Evolutionary conservation across 2,797 vertebrate genomes (phyloP).

Genomic region (Tolypeutes matacus): DNA sequence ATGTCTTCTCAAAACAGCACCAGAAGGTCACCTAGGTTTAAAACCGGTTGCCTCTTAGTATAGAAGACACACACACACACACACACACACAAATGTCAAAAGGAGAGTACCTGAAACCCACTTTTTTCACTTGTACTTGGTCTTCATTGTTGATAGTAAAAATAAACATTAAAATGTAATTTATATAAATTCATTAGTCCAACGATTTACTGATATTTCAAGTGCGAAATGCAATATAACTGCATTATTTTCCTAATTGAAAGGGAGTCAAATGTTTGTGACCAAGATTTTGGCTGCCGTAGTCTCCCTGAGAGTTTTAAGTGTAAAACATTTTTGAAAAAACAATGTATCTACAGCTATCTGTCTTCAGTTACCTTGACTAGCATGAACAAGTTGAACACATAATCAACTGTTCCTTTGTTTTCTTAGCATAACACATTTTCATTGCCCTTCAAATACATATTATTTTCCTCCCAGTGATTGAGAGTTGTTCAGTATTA

Average conservation of each 20-base stretch:
- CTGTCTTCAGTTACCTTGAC: slow-evolving; percentile 36
- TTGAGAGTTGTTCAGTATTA: neutral
- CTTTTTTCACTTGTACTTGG: slow-evolving; percentile 13
- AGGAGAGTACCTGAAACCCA: neutral
- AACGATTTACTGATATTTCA: neutral
- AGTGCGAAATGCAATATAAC: neutral
- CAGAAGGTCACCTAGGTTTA: slow-evolving; percentile 9
- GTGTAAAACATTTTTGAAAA: slow-evolving; percentile 8
- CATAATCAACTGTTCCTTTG: slow-evolving; percentile 49
- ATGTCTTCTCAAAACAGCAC: slow-evolving; percentile 18
- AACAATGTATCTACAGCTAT: neutral
- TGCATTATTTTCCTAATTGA: neutral
- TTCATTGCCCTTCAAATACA: slow-evolving; percentile 47
- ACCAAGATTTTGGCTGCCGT: neutral
- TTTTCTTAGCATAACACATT: slow-evolving; percentile 48
- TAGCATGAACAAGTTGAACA: neutral
- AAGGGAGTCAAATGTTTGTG: slow-evolving; percentile 1
- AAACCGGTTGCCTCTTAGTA: slow-evolving; percentile 16
- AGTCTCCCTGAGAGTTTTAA: neutral
- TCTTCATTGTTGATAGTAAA: neutral
- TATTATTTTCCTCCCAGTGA: neutral
- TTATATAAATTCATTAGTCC: neutral
- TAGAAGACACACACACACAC: neutral
- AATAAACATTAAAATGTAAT: slow-evolving; percentile 15
- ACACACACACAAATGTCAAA: too few species aligned